A percentile compares a stretch with the other conserved stretches of the same genome.
Evolutionary conservation across 92 coral and sea anemone species (phyloP).

Genomic region (Paragorgia papillata): DNA sequence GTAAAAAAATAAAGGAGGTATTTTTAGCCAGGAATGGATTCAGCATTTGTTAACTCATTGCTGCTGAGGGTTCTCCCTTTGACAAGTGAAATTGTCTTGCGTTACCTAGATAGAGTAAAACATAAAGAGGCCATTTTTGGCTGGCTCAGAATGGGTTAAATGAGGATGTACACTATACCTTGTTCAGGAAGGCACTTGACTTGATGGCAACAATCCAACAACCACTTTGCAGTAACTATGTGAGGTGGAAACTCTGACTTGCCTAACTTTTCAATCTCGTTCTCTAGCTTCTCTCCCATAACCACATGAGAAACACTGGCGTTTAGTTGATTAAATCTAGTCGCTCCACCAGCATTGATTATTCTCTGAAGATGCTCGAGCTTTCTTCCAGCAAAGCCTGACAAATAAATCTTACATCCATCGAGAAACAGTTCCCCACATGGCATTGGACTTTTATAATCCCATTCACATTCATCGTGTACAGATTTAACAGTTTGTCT

Average conservation of each 20-base stretch:
- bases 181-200: slow-evolving; percentile 77
- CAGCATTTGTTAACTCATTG: too few species aligned
- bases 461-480: slow-evolving; percentile 50
- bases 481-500: slow-evolving; percentile 22
- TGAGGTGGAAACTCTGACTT: slow-evolving; percentile 73
- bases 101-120: too few species aligned
- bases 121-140: too few species aligned
- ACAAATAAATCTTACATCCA: slow-evolving; percentile 87
- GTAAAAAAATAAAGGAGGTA: too few species aligned
- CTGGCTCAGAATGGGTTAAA: too few species aligned
- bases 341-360: slow-evolving; percentile 89
- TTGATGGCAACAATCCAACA: slow-evolving; percentile 82
- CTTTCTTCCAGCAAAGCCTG: slow-evolving; percentile 75
- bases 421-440: slow-evolving; percentile 88
- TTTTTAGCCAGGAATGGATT: too few species aligned
- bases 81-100: too few species aligned
- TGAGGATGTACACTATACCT: slow-evolving; percentile 47
- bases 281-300: slow-evolving; percentile 58
- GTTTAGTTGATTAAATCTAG: slow-evolving; percentile 91
- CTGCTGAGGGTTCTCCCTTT: too few species aligned
- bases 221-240: slow-evolving; percentile 83
- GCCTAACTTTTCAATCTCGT: slow-evolving; percentile 67
- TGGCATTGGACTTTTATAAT: slow-evolving; percentile 65
- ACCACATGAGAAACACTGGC: slow-evolving; percentile 90
- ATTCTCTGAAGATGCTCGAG: slow-evolving; percentile 81